Percentiles rank a stretch among this genome's conserved stretches.
Conservation (phyloP, 2,797 vertebrate genomes). For the Neolamprologus multifasciatus region DNA sequence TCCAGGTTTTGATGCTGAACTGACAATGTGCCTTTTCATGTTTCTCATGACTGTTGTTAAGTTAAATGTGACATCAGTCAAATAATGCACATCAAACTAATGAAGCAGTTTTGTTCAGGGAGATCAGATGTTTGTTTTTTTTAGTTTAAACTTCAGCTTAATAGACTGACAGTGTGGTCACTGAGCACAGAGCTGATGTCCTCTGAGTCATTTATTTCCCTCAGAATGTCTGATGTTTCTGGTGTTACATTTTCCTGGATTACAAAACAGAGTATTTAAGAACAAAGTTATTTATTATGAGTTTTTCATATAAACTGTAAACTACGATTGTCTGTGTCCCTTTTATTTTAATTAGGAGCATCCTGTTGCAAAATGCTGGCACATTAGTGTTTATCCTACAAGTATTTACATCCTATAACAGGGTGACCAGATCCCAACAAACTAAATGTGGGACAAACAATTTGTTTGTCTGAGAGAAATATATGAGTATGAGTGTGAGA, state of each 20-base stretch:
- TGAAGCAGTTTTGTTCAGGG: neutral
- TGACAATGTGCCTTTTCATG: neutral
- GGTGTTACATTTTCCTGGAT: neutral
- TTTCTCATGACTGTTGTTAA: neutral
- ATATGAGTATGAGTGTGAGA: neutral
- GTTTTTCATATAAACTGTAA: conserved; percentile 35
- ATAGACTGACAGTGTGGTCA: neutral
- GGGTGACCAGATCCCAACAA: neutral
- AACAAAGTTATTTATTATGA: conserved; percentile 43
- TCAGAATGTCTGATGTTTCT: neutral
- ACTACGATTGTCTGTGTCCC: neutral
- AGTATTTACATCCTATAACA: neutral
- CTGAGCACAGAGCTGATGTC: neutral
- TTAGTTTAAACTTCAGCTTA: neutral
- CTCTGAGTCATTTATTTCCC: neutral
- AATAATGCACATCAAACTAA: neutral
- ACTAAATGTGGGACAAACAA: neutral
- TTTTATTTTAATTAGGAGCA: neutral
- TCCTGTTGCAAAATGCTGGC: neutral
- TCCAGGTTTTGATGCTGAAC: neutral
- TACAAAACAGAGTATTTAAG: conserved; percentile 41
- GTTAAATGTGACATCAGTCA: neutral
- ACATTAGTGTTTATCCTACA: neutral
- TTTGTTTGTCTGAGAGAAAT: neutral
- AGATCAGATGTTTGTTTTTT: neutral